Evolutionary conservation across 1,140 invertebrate genomes (phyloP).

Genomic region (Euschistus heros): DNA sequence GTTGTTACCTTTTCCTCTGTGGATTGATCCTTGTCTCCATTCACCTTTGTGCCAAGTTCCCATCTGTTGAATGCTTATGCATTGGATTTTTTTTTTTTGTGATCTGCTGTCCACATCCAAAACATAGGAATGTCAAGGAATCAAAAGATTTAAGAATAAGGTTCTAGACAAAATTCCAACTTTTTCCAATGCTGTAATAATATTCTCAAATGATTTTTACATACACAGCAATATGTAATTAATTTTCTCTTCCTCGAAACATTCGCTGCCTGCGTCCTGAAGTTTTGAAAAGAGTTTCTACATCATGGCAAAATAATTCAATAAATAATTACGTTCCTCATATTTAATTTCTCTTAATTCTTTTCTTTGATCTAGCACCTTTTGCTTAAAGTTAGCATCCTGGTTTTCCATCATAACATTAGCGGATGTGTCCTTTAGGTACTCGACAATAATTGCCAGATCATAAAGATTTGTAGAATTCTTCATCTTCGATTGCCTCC

Average conservation of each 20-base stretch:
- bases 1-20: background rate
- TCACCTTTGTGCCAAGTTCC: background rate
- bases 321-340: background rate
- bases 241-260: background rate
- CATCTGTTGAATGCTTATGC: background rate
- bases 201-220: background rate
- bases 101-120: too few species aligned
- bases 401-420: background rate
- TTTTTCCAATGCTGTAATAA: background rate
- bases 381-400: background rate
- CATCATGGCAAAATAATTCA: background rate
- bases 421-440: background rate
- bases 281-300: background rate
- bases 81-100: background rate
- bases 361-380: background rate
- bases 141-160: background rate
- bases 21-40: too few species aligned
- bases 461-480: too few species aligned
- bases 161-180: background rate
- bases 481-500: too few species aligned
- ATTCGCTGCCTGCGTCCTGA: background rate
- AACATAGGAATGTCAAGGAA: background rate
- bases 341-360: background rate
- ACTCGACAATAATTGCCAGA: background rate
- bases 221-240: background rate